Evolutionary conservation across 2,113 vertebrate species (phyloP).

Genomic region (Rhinolophus sinicus): DNA sequence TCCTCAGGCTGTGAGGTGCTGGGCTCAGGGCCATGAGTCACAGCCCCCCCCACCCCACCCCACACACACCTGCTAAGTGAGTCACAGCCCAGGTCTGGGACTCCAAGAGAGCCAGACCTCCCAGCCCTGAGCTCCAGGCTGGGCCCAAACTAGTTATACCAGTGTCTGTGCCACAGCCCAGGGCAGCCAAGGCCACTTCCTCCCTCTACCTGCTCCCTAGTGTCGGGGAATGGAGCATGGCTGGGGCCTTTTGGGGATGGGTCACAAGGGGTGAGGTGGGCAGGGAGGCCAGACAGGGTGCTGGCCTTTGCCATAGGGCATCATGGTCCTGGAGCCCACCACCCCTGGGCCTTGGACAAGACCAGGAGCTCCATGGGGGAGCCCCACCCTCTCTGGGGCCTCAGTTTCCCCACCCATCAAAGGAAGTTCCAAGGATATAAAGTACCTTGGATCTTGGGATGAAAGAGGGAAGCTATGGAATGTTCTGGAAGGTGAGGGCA

Average conservation of each 20-base stretch:
- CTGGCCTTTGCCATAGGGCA: accelerated
- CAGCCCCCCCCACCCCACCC: background rate
- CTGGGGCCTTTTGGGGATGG: background rate
- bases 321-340: accelerated
- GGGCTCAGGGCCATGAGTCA: background rate
- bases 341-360: background rate
- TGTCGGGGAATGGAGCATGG: background rate
- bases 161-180: background rate
- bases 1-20: background rate
- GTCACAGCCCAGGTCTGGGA: background rate
- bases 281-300: background rate
- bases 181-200: conserved; percentile 12
- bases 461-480: background rate
- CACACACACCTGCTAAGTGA: background rate
- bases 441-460: background rate
- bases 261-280: accelerated
- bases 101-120: background rate
- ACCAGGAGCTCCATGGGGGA: background rate
- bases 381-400: background rate
- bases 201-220: background rate
- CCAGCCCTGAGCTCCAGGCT: background rate
- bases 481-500: background rate
- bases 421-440: background rate
- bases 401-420: background rate
- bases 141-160: conserved; percentile 58